phyloP scores from a whole-genome alignment of 2,113 vertebrate genomes.

The Pantherophis guttatus region DNA sequence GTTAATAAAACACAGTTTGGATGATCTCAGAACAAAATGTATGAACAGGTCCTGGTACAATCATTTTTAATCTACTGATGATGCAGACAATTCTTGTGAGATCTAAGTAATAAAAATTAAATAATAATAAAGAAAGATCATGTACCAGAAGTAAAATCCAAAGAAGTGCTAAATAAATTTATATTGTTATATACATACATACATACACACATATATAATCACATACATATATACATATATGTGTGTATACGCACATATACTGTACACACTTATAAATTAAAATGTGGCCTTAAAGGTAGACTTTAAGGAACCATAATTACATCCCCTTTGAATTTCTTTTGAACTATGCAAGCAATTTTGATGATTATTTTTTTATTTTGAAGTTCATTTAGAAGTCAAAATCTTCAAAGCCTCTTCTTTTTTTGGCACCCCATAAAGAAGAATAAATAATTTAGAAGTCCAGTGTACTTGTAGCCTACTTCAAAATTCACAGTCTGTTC shows the following conservation, averaged over 20 bases:
- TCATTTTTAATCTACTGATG: neutral
- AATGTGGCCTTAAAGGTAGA: neutral
- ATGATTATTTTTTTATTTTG: neutral
- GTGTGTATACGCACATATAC: neutral
- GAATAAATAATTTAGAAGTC: conserved; percentile 27
- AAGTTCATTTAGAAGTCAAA: neutral
- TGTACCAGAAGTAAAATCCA: neutral
- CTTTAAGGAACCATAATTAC: neutral
- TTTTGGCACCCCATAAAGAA: neutral
- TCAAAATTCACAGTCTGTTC: conserved; percentile 21
- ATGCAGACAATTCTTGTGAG: neutral
- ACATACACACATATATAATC: too few species aligned
- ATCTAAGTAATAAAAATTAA: neutral
- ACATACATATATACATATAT: neutral
- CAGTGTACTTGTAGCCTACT: neutral
- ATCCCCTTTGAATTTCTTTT: neutral
- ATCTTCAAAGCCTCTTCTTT: neutral
- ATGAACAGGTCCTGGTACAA: neutral
- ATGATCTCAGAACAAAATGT: neutral
- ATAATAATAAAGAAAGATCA: neutral
- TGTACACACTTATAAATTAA: neutral
- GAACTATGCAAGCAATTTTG: neutral
- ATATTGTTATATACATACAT: neutral
- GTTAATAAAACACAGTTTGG: neutral
- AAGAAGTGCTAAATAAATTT: neutral